Conservation (phyloP, 2,113 vertebrate species). For the Aix galericulata region DNA sequence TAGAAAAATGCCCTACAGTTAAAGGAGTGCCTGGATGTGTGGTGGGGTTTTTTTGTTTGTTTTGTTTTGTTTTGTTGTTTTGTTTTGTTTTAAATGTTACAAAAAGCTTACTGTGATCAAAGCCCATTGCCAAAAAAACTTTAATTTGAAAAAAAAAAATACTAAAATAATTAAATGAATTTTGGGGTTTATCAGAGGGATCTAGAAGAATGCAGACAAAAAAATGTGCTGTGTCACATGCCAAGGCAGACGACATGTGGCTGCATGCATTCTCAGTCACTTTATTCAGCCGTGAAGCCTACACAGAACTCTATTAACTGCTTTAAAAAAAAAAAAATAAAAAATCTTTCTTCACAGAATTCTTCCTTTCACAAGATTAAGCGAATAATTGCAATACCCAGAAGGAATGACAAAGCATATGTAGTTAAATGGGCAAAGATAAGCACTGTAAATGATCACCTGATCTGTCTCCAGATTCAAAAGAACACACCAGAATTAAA, state of each 20-base stretch:
- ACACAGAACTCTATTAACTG: background rate
- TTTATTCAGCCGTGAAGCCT: background rate
- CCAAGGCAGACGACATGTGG: background rate
- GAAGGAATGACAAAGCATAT: background rate
- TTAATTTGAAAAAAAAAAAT: background rate
- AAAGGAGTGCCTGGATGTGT: rapidly evolving
- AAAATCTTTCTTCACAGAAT: background rate
- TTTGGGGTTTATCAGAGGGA: background rate
- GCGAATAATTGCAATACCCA: background rate
- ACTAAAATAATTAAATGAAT: background rate
- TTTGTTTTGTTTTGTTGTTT: too few species aligned
- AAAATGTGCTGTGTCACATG: rapidly evolving
- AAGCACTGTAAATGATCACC: background rate
- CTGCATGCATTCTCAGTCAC: background rate
- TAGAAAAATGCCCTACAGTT: background rate
- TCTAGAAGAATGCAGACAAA: background rate
- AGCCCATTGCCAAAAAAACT: background rate
- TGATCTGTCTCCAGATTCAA: background rate
- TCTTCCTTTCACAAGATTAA: background rate
- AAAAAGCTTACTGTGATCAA: background rate
- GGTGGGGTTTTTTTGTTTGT: background rate
- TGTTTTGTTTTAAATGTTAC: background rate
- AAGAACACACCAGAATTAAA: rapidly evolving
- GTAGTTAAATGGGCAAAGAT: background rate
- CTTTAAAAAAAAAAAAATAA: background rate